Base-by-base conservation (phyloP, 2,888 invertebrate species). In the Drosophila atripex region DNA sequence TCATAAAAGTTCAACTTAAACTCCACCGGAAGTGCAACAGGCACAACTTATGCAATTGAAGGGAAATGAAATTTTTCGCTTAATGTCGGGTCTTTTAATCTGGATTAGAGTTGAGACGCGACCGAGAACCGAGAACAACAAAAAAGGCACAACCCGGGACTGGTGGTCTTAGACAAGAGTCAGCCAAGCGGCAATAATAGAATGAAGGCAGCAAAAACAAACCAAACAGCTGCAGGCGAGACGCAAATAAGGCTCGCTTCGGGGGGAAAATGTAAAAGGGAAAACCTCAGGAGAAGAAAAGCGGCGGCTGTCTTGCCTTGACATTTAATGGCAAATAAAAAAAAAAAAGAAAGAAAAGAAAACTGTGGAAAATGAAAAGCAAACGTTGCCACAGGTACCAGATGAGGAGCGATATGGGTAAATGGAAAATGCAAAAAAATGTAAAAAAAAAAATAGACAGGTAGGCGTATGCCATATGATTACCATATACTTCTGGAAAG, bases 171-270 rank as follows among this genome's bases (percentile, higher is more conserved):
- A 71, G 74, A 77, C 76, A 66, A 61, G 64, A 55, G 43, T 56
- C 80, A 80, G 71, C 52, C 74, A 80, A 52, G 78, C 80, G 69
- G 84, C 65, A 76, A 69, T 80, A 83, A 83, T 74, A 76, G 54
- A 60, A 55, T 51, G 60, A 52, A 46, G 45, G 57, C 51, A 75
- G 39, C 58, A 78, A 66, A 38, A 51, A 21, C 39, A 51, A 65
- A 7, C 54, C 51, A 58, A 41, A 68, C 60, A 75, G 72, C 76
- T 75, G 64, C 63, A 55, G 75, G 75, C 76, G 38, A 76, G 68
- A 58, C 71, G 54, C 43, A 55, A 53, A 61, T 61, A 64, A 28
- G 47, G 49, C 32, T 38, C 38, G 41, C 47, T 30, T 30, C 21
- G 38, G 52, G 54, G 21, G 35, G 39, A 14, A 38, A 47, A 28